These are phyloP conservation scores for Drosophila sucinea DNA, from an alignment of 1,140 invertebrate genomes.

Conservation along the genomic window DNA sequence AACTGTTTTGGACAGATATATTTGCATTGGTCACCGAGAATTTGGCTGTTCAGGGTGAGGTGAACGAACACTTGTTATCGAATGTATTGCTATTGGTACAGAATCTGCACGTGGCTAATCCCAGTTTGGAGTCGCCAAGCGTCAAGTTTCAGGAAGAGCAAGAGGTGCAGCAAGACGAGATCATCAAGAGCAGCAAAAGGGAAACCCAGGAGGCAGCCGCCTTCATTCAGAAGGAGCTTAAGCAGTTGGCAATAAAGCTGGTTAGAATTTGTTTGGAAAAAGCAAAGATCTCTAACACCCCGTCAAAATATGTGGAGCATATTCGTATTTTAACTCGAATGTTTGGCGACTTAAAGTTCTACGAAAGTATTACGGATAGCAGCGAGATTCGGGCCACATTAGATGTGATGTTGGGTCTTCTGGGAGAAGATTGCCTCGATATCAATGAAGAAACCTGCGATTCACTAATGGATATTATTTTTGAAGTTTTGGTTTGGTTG, in stretches of 20 bases:
- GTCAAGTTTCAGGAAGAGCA: constrained; percentile 63
- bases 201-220: constrained; percentile 47
- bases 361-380: constrained; percentile 50
- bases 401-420: constrained; percentile 83
- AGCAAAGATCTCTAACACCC: constrained; percentile 35
- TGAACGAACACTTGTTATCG: constrained; percentile 57
- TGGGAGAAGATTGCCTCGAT: constrained; percentile 49
- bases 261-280: constrained; percentile 83
- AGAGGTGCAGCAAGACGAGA: not conserved
- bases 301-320: constrained; percentile 54
- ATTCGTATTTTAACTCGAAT: constrained; percentile 63
- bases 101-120: constrained; percentile 70
- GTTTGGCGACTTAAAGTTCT: constrained; percentile 67
- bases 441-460: constrained; percentile 81
- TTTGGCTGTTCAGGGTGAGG: constrained; percentile 46
- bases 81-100: constrained; percentile 65
- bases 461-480: constrained; percentile 85
- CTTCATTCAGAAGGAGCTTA: constrained; percentile 82
- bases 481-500: constrained; percentile 85
- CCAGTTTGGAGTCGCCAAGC: constrained; percentile 57
- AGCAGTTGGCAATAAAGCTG: constrained; percentile 84
- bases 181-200: constrained; percentile 39
- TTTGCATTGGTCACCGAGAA: constrained; percentile 82
- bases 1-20: constrained; percentile 85
- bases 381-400: constrained; percentile 83